Conservation (phyloP, 2,797 vertebrate genomes). For the Rhyacichthys aspro region DNA sequence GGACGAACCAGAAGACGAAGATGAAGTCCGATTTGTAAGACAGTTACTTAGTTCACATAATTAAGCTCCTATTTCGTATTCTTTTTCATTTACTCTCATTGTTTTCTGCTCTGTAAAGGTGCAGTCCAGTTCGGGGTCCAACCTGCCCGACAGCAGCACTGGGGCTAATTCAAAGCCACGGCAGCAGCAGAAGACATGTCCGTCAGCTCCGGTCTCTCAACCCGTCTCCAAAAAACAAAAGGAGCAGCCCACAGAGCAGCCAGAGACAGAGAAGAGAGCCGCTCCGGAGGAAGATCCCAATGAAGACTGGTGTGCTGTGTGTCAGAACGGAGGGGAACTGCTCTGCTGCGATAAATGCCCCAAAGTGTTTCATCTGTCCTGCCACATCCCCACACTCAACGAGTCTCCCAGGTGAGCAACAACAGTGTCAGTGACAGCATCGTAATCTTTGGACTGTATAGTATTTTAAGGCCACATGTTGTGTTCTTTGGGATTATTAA, state of each 20-base stretch:
- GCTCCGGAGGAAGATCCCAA: slow-evolving; percentile 85
- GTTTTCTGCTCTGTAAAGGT: slow-evolving; percentile 58
- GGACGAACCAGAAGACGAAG: slow-evolving; percentile 85
- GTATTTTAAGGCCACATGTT: neutral
- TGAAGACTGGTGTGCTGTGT: slow-evolving; percentile 98
- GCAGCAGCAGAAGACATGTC: slow-evolving; percentile 48
- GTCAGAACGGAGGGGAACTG: slow-evolving; percentile 96
- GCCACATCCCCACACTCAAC: slow-evolving; percentile 91
- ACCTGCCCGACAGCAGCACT: slow-evolving; percentile 85
- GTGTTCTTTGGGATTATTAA: neutral
- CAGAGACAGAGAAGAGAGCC: slow-evolving; percentile 54
- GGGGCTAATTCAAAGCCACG: slow-evolving; percentile 72
- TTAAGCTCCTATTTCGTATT: neutral
- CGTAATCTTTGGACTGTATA: neutral
- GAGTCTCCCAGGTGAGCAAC: slow-evolving; percentile 90
- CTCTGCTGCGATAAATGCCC: slow-evolving; percentile 97
- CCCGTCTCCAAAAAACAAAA: slow-evolving; percentile 25
- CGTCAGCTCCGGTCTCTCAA: neutral
- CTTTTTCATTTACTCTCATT: neutral
- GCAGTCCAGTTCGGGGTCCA: slow-evolving; percentile 76
- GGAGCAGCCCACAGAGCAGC: slow-evolving; percentile 28
- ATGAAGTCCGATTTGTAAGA: slow-evolving; percentile 83
- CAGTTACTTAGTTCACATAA: neutral
- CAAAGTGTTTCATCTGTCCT: slow-evolving; percentile 96
- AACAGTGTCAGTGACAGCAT: neutral